Base-by-base conservation (phyloP, 1,140 invertebrate species). In the Drosophila parvula region DNA sequence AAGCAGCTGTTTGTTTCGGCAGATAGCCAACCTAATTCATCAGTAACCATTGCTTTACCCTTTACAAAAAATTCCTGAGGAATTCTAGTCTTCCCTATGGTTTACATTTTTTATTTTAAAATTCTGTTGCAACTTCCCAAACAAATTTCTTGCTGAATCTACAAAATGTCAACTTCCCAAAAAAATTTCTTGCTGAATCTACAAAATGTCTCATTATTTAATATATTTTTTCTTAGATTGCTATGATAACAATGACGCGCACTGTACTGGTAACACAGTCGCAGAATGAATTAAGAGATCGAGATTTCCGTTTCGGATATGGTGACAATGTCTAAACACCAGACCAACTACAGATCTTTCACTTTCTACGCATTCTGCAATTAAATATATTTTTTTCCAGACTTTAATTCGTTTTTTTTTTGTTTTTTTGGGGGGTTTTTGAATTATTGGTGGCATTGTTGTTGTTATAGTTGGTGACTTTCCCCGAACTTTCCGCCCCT, bases 291-390 rank as follows among this genome's bases (percentile, higher is more conserved):
- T 56, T 12, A 57, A 48, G 36, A 53, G 44, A 38, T 65, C 12
- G 12, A 48, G 50, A 71, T 58, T 67, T 50, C 41, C 43, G 28
- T 47, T 69, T 55, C 18, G 41, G 64, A 38, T 69, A 67, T 53
- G 48, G 36, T n/a, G 45, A 64, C 59, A 64, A 64, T 64, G 62
- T 44, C 61, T 18, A 8, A 74, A 50, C 32, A 45, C 34, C 7
- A 36, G 11, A 38, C 16, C 30, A n/a, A 16, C 53, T 34, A n/a
- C 34, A 47, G 43, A 71, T 71, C 55, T 76, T 76, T 76, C 74
- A 76, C 74, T 76, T 76, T 76, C 74, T 76, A 41, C 36, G 30
- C 22, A 75, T 76, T 76, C 71, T 75, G 71, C 71, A 53, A 75
- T 75, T 75, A 76, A 76, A 53, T 63, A 43, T 36, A 40, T 60